Evolutionary conservation across 1,140 invertebrate genomes (phyloP).

Genomic region (Battus philenor): DNA sequence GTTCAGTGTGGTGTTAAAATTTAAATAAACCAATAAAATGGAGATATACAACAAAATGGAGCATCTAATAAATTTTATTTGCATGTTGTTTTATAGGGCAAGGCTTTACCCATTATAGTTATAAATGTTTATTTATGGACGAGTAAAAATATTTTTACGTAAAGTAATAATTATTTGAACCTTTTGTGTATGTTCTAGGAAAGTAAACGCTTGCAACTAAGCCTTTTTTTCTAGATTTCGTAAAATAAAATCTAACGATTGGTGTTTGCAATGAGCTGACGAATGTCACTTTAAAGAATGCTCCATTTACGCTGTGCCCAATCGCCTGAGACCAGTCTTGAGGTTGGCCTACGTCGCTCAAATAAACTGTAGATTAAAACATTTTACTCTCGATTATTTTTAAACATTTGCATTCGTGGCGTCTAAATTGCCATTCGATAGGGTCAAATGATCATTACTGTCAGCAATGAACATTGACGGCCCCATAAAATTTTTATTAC

Average conservation of each 20-base stretch:
- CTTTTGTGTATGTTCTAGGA: too few relatives aligned
- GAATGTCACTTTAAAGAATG: not conserved
- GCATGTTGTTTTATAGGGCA: too few relatives aligned
- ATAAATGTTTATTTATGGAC: too few relatives aligned
- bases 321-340: conserved; percentile 18
- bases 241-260: not conserved
- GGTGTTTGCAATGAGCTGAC: not conserved
- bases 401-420: not conserved
- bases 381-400: conserved; percentile 15
- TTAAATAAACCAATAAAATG: too few relatives aligned
- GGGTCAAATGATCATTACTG: conserved; percentile 8
- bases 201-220: too few relatives aligned
- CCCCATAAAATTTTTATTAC: conserved; percentile 10
- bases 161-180: too few relatives aligned
- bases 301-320: conserved; percentile 18
- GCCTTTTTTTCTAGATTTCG: too few relatives aligned
- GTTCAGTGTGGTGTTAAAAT: too few relatives aligned
- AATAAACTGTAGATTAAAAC: conserved; percentile 15
- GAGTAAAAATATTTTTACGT: too few relatives aligned
- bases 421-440: conserved; percentile 8
- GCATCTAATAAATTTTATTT: too few relatives aligned
- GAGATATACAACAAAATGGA: too few relatives aligned
- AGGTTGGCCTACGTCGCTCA: conserved; percentile 16
- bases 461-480: conserved; percentile 7
- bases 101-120: too few relatives aligned